Conservation (phyloP, 1,140 invertebrate genomes). For the Aethina tumida region DNA sequence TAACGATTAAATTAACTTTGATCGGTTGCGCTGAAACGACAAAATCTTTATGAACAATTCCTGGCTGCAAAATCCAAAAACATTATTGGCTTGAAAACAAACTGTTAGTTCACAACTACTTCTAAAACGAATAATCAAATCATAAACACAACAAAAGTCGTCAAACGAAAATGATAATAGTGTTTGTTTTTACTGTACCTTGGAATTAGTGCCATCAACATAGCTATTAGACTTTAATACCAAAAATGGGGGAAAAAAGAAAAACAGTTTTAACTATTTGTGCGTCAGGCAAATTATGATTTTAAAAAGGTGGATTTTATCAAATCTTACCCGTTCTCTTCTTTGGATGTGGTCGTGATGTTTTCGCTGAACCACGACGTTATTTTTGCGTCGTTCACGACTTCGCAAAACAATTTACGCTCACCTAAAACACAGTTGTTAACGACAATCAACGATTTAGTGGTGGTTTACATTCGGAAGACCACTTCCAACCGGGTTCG, state of each 20-base stretch:
- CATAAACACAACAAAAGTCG: too few species aligned
- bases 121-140: too few species aligned
- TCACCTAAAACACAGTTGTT: constrained; percentile 44
- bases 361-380: constrained; percentile 75
- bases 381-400: constrained; percentile 79
- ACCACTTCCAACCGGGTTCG: constrained; percentile 66
- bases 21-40: too few species aligned
- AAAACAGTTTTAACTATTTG: neutral
- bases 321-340: constrained; percentile 59
- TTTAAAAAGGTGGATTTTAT: neutral
- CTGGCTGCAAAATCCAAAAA: too few species aligned
- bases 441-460: constrained; percentile 12
- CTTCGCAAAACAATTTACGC: constrained; percentile 67
- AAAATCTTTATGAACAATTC: too few species aligned
- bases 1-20: too few species aligned
- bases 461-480: constrained; percentile 49
- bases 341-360: constrained; percentile 53
- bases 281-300: neutral
- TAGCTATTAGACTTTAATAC: constrained; percentile 59
- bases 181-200: constrained; percentile 63
- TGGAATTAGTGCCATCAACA: constrained; percentile 71
- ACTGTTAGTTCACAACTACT: too few species aligned
- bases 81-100: too few species aligned
- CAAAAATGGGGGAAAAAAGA: constrained; percentile 9
- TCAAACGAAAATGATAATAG: too few species aligned